Evolutionary conservation across 2,888 invertebrate species (phyloP), one percentile per base, ranked within the genome.

Genomic region (Galeruca laticollis): DNA sequence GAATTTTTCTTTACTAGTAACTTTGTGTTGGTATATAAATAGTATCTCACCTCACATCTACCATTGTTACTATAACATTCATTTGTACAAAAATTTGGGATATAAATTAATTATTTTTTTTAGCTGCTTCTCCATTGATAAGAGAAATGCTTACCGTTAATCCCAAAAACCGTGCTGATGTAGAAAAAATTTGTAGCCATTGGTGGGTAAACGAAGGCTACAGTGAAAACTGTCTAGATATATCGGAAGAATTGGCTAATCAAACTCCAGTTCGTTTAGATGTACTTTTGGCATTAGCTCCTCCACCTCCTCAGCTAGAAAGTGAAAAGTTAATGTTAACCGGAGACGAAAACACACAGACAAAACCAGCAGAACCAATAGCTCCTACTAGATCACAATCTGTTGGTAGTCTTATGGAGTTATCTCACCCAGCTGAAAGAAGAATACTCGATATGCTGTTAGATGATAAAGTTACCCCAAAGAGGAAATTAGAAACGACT

Each of bases 141-240:
- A 90, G 95, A 60, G 95, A 95, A 78, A 96, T 99, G 94, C 88
- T 99, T 79, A 96, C 96, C 0, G 97, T 98, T 51, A 94, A 95
- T 81, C 96, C 98, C 0, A 88, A 91, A 59, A 91, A 94, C 81
- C 90, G 99, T 75, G 97, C 98, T 9, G 94, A 94, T 79, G 96
- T 99, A 75, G 94, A 95, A 73, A 96, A 95, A 84, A 97, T 99
- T 74, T 97, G 98, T 83, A 91, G 92, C 54, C 96, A 99, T 87
- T 94, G 96, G 95, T 99, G 99, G 99, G 94, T 99, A 72, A 98
- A 99, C 84, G 90, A 91, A 78, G 93, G 92, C 0, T 95, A 94
- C 81, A 90, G 91, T 74, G 90, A 92, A 40, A 93, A 92, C 52
- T 96, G 97, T 84, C 87, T 96, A 72, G 93, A 94, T 76, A 89